A percentile compares a stretch with the other conserved stretches of the same genome.
Conservation (phyloP, 2,888 invertebrate genomes). For the Agriotes lineatus region DNA sequence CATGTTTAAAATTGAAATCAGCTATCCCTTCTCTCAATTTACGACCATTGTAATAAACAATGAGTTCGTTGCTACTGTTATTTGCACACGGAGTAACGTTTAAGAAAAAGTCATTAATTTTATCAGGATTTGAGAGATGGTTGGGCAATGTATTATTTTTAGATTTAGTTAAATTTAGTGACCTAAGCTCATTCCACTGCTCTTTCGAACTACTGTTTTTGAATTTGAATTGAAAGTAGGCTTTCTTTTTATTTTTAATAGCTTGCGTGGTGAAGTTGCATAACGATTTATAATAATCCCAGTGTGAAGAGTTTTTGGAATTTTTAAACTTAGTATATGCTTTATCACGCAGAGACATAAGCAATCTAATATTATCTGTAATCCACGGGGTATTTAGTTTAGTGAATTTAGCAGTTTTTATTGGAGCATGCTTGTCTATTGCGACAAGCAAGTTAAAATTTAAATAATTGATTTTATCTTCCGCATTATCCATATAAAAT, state of each 20-base stretch:
- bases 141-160: not conserved
- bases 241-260: not conserved
- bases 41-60: not conserved
- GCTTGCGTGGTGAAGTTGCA: not conserved
- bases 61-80: not conserved
- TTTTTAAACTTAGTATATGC: constrained; percentile 5
- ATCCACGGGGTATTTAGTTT: not conserved
- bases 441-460: not conserved
- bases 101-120: not conserved
- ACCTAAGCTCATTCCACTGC: not conserved
- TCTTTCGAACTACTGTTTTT: not conserved
- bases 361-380: not conserved
- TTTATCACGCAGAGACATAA: constrained; percentile 9
- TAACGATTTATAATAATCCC: too few species aligned
- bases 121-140: not conserved
- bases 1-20: not conserved
- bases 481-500: not conserved
- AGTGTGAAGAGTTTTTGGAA: not conserved
- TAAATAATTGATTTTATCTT: not conserved
- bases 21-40: not conserved
- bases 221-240: too few species aligned
- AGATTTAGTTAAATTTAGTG: not conserved
- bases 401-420: constrained; percentile 3
- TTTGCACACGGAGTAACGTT: not conserved
- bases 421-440: constrained; percentile 4